Base-by-base conservation (phyloP, 2,797 vertebrate genomes). In the Hydrophis major region DNA sequence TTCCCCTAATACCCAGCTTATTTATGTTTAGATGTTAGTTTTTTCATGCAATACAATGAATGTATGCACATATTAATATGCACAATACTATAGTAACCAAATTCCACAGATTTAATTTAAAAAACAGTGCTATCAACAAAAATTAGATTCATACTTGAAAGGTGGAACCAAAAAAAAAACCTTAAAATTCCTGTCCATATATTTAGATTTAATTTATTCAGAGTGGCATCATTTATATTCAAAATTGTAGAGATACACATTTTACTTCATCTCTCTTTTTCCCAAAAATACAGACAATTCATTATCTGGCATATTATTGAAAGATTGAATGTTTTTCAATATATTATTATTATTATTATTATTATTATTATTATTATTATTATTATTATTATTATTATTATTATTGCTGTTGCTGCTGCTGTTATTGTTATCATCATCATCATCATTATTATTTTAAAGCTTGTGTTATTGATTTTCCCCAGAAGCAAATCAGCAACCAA, bases 151-250 rank as follows among this genome's bases (percentile, higher is more conserved):
- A 57, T 18, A n/a, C 55, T 42, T 57, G 37, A 37, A 66, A 91
- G 20, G 25, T 86, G n/a, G 13, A 20, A 50, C 25, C 16, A 83
- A 20, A 91, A n/a, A 55, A 88, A 37, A 6, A 2, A 6, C 18
- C 27, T 92, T 55, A 92, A 78, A 88, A 74, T 18, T 32, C 47
- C n/a, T 13, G 50, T 42, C 6, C 28, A 59, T 59, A 74, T 92
- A 88, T 74, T 92, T 88, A 88, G 10, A 22, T 47, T 83, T 83
- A 83, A 88, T 47, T 59, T 88, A 92, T 88, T 92, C 59, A 87
- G 60, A 78, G 37, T 42, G 74, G 74, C 74, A 78, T 78, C 69
- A 42, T 88, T 74, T 88, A 89, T 78, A 74, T 89, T 78, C 53
- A 92, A 55, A 92, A 18, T 27, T 78, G 53, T 89, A 47, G 37